Evolutionary conservation across 2,797 vertebrate genomes (phyloP).

Genomic region (Rhinogobio ventralis): DNA sequence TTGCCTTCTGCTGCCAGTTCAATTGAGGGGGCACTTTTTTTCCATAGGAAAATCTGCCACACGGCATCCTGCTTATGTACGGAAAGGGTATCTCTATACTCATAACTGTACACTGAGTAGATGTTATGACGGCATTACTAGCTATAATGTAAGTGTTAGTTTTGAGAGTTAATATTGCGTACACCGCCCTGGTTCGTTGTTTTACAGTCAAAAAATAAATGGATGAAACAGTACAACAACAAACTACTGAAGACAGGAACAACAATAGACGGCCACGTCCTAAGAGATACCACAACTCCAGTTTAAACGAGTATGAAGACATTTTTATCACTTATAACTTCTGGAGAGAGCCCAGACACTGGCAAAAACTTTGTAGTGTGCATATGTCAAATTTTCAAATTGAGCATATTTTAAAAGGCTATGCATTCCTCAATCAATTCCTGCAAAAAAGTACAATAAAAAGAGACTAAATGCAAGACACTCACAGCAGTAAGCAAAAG

Average conservation of each 20-base stretch:
- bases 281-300: neutral
- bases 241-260: neutral
- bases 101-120: neutral
- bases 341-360: neutral
- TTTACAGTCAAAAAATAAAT: neutral
- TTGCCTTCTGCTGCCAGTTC: conserved; percentile 40
- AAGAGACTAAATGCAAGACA: neutral
- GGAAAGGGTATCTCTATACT: neutral
- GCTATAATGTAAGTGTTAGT: neutral
- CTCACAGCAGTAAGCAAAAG: neutral
- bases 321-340: neutral
- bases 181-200: neutral
- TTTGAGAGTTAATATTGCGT: neutral
- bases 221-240: neutral
- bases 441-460: neutral
- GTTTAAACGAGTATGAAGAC: neutral
- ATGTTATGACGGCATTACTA: neutral
- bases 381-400: neutral
- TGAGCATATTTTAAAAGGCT: neutral
- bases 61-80: neutral
- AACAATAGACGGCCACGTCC: neutral
- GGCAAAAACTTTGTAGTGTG: neutral
- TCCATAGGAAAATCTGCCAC: conserved; percentile 10
- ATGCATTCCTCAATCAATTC: neutral
- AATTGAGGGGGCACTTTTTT: conserved; percentile 25